phyloP scores from a whole-genome alignment of 2,113 vertebrate species.

The Fregetta grallaria region DNA sequence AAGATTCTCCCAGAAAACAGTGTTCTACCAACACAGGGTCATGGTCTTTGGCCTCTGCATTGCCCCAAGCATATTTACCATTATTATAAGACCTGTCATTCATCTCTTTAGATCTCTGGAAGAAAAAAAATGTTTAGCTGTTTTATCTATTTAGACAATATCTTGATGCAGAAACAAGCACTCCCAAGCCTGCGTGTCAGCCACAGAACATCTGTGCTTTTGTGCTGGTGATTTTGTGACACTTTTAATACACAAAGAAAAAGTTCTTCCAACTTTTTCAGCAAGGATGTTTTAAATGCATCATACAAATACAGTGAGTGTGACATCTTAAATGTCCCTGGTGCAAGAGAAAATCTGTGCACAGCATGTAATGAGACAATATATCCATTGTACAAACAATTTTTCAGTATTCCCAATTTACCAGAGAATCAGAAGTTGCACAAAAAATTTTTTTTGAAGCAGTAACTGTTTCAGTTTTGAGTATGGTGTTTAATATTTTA shows the following conservation, averaged over 20 bases:
- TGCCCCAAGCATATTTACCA: slow-evolving; percentile 67
- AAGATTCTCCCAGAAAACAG: slow-evolving; percentile 56
- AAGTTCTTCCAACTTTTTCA: not conserved
- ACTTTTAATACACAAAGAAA: not conserved
- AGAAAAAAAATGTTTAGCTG: slow-evolving; percentile 36
- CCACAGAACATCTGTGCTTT: slow-evolving; percentile 14
- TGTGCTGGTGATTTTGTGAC: not conserved
- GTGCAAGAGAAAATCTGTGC: not conserved
- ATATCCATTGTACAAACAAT: not conserved
- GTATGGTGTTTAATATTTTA: not conserved
- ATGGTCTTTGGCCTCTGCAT: slow-evolving; percentile 55
- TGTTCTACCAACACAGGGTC: slow-evolving; percentile 54
- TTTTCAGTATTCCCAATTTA: not conserved
- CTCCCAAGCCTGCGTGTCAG: not conserved
- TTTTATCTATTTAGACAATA: slow-evolving; percentile 56
- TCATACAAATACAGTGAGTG: not conserved
- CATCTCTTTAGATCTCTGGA: slow-evolving; percentile 60
- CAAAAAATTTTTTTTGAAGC: not conserved
- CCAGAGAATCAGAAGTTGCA: not conserved
- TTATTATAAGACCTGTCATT: slow-evolving; percentile 67
- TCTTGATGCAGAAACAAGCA: slow-evolving; percentile 29
- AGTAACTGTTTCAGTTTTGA: not conserved
- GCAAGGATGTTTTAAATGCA: not conserved
- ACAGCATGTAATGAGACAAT: not conserved
- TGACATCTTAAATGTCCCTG: not conserved